These are phyloP conservation scores for Gambusia holbrooki DNA, from an alignment of 2,113 vertebrate species.

Conservation along the genomic window DNA sequence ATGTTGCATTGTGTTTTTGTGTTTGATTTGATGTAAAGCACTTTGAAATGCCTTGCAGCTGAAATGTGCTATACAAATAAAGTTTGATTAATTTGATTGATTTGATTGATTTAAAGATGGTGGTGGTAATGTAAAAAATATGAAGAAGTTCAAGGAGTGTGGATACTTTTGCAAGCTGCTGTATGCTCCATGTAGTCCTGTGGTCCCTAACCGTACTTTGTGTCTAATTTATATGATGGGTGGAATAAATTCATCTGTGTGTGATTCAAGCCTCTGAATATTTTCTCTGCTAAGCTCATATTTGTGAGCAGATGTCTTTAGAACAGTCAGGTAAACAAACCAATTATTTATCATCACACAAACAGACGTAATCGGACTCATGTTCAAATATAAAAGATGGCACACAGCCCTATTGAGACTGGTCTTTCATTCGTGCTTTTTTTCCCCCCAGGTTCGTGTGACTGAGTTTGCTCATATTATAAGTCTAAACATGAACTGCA, in stretches of 20 bases:
- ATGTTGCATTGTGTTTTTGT: too few species aligned
- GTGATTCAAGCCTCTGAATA: not conserved
- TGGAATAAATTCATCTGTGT: not conserved
- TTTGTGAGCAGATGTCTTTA: not conserved
- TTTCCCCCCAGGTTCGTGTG: not conserved
- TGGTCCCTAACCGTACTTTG: not conserved
- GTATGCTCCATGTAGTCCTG: not conserved
- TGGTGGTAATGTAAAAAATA: not conserved
- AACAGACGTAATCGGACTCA: not conserved
- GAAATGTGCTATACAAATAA: too few species aligned
- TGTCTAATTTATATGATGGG: not conserved
- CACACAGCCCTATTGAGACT: not conserved
- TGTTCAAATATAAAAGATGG: constrained; percentile 1
- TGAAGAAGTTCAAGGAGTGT: not conserved
- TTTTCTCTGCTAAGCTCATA: not conserved
- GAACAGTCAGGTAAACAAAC: not conserved
- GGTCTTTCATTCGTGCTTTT: not conserved
- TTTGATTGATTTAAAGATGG: not conserved
- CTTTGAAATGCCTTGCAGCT: too few species aligned
- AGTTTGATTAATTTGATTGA: too few species aligned
- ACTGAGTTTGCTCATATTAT: not conserved
- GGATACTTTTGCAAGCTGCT: not conserved
- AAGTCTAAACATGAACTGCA: not conserved
- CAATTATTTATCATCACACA: not conserved
- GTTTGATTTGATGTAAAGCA: too few species aligned